These are phyloP conservation scores for Bruchidius siliquastri DNA, from an alignment of 2,888 invertebrate genomes.

Conservation along the genomic window DNA sequence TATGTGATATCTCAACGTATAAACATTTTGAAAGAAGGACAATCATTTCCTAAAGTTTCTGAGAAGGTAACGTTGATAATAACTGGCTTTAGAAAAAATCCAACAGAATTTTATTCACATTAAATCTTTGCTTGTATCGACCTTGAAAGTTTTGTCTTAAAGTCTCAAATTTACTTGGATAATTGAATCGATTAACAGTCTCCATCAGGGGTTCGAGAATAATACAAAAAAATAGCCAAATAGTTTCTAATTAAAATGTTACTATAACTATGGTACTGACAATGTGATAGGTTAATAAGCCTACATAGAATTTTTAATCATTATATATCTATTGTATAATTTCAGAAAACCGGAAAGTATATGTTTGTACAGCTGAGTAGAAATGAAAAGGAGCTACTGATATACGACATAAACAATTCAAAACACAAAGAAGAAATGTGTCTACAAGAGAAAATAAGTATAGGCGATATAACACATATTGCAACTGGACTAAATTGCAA, in stretches of 20 bases:
- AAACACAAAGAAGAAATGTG: not conserved
- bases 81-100: not conserved
- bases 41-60: slow-evolving; percentile 36
- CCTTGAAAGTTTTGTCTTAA: too few relatives aligned
- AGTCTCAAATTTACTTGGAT: too few relatives aligned
- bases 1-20: slow-evolving; percentile 35
- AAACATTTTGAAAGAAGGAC: slow-evolving; percentile 32
- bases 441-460: not conserved
- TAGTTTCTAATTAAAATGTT: too few relatives aligned
- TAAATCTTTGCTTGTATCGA: too few relatives aligned
- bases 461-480: slow-evolving; percentile 37
- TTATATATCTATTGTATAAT: slow-evolving; percentile 8
- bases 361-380: slow-evolving; percentile 30
- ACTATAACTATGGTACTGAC: too few relatives aligned
- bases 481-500: slow-evolving; percentile 40
- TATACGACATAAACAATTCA: slow-evolving; percentile 24
- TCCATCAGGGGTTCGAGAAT: too few relatives aligned
- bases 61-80: slow-evolving; percentile 32
- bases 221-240: too few relatives aligned
- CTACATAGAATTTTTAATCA: too few relatives aligned
- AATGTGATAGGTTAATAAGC: too few relatives aligned
- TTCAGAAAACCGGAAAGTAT: slow-evolving; percentile 29
- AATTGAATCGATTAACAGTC: too few relatives aligned
- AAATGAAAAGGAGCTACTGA: slow-evolving; percentile 28
- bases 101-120: too few relatives aligned